These are phyloP conservation scores for Poeciliopsis turneri DNA, from an alignment of 2,797 vertebrate genomes.

Conservation along the genomic window DNA sequence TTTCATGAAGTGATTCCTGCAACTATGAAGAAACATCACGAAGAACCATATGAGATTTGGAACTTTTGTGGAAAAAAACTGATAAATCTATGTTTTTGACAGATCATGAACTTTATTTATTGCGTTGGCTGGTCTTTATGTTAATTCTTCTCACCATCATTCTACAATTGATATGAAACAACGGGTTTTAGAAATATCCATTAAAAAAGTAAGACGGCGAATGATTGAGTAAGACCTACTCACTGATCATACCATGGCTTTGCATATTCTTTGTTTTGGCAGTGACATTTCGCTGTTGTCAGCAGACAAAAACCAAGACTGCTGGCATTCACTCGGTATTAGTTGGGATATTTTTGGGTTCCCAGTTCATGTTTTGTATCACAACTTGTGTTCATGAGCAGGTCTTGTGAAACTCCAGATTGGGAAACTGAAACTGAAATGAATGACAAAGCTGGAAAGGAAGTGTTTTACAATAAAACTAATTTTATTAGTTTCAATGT, in stretches of 20 bases:
- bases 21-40: slow-evolving; percentile 9
- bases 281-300: slow-evolving; percentile 34
- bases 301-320: neutral
- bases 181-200: slow-evolving; percentile 11
- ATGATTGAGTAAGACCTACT: slow-evolving; percentile 20
- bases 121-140: slow-evolving; percentile 40
- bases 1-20: slow-evolving; percentile 31
- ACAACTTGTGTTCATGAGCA: slow-evolving; percentile 23
- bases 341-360: slow-evolving; percentile 7
- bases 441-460: neutral
- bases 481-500: neutral
- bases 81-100: slow-evolving; percentile 47
- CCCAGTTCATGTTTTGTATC: slow-evolving; percentile 7
- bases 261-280: slow-evolving; percentile 32
- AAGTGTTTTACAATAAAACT: neutral
- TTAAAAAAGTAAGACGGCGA: neutral
- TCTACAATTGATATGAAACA: slow-evolving; percentile 24
- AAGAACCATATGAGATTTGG: slow-evolving; percentile 1
- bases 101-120: slow-evolving; percentile 40
- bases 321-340: neutral
- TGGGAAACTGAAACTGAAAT: slow-evolving; percentile 19
- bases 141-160: slow-evolving; percentile 36
- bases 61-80: slow-evolving; percentile 8
- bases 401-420: slow-evolving; percentile 24
- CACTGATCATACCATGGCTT: slow-evolving; percentile 31